Base-by-base conservation (phyloP, 1,140 invertebrate species). In the Diachasmimorpha longicaudata region DNA sequence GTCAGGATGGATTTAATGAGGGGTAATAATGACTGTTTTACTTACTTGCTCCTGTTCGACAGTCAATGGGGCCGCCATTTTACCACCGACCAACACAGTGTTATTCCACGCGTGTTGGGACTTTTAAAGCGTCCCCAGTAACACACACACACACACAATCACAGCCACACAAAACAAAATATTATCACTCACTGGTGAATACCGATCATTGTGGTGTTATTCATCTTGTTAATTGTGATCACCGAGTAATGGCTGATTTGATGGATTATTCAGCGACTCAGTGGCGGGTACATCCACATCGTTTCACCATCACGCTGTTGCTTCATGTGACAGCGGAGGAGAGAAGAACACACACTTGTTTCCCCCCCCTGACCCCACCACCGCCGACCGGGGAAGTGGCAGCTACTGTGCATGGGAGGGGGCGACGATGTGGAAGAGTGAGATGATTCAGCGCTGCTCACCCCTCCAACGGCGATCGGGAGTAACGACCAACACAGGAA, bases 31-130 rank as follows among this genome's bases (percentile, higher is more conserved):
- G 72, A 66, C 68, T 82, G 79, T 76, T 74, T 77, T 77, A 89
- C 90, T 91, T 86, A 93, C 93, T 91, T 92, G 90, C 85, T 93
- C 92, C 85, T 93, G 92, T 85, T 93, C 92, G 84, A 91, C 89
- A 84, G 92, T 92, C 87, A 93, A 89, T 82, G 90, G 90, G 87
- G 92, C 91, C 89, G 92, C 92, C 93, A 93, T 93, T 79, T 88
- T 90, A 85, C 80, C 84, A 82, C 82, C 70, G 70, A 74, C 67
- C 46, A 36, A 70, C 31, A 74, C 72, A 55, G 8, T 58, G 5
- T n/a, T 39, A 58, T 37, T 36, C 16, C 36, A 31, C 21, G 39
- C 16, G 25, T 52, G 14, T 25, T 4, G 44, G 9, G 21, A 5
- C n/a, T 6, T 48, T 52, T 48, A 16, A 31, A 31, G 66, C 44